Evolutionary conservation across 2,113 vertebrate species (phyloP).

Genomic region (Gymnogyps californianus): DNA sequence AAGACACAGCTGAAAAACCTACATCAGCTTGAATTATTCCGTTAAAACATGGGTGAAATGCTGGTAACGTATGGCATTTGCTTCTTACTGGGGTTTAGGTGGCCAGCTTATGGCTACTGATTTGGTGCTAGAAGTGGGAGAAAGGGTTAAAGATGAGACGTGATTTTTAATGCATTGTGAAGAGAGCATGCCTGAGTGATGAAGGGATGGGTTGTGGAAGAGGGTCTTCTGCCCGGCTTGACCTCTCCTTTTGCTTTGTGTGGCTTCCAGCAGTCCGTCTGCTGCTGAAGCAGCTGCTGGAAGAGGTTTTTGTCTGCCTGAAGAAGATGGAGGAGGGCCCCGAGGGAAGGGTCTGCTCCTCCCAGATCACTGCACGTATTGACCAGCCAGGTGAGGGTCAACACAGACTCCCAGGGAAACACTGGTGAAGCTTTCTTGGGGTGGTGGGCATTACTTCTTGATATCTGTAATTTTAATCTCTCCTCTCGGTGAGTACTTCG

Average conservation of each 20-base stretch:
- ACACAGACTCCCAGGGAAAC: not conserved
- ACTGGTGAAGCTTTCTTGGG: not conserved
- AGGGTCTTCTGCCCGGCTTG: not conserved
- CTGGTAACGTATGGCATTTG: not conserved
- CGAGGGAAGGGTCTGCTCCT: not conserved
- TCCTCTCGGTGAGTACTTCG: not conserved
- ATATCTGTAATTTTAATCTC: not conserved
- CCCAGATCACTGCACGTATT: accelerated
- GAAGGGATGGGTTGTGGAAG: not conserved
- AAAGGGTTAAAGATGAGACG: not conserved
- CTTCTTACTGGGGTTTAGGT: not conserved
- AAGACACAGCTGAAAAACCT: not conserved
- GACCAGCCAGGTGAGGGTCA: not conserved
- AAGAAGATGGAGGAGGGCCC: not conserved
- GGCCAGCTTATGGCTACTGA: not conserved
- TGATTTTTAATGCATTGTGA: not conserved
- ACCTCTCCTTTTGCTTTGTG: not conserved
- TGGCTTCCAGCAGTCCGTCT: not conserved
- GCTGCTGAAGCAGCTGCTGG: not conserved
- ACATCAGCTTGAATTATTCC: not conserved
- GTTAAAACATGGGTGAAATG: not conserved
- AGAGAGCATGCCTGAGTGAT: not conserved
- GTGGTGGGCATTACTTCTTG: not conserved
- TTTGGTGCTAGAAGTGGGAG: not conserved
- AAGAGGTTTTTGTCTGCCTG: not conserved